phyloP scores from a whole-genome alignment of 2,888 invertebrate species.

The Dynastes tityus region DNA sequence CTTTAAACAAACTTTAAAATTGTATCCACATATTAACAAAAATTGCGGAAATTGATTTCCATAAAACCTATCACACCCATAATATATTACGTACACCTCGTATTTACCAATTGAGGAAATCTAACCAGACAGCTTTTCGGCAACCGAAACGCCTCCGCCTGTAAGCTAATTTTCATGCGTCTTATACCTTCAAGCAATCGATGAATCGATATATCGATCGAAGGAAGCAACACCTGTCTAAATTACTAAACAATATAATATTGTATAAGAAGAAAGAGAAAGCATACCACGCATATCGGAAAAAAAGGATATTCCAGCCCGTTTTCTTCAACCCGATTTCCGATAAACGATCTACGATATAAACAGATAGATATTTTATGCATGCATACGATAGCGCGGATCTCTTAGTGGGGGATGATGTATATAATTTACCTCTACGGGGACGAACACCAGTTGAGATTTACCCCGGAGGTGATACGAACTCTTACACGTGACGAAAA shows the following conservation, averaged over 20 bases:
- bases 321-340: slow-evolving; percentile 44
- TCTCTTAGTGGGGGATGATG: slow-evolving; percentile 57
- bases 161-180: too few relatives aligned
- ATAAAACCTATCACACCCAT: too few relatives aligned
- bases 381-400: not conserved
- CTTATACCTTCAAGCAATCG: too few relatives aligned
- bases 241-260: slow-evolving; percentile 31
- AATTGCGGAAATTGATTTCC: too few relatives aligned
- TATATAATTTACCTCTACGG: slow-evolving; percentile 58
- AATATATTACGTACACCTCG: too few relatives aligned
- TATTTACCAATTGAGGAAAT: too few relatives aligned
- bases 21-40: too few relatives aligned
- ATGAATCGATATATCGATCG: not conserved
- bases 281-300: slow-evolving; percentile 29
- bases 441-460: slow-evolving; percentile 54
- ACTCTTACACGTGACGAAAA: slow-evolving; percentile 50
- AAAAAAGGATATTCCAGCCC: slow-evolving; percentile 17
- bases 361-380: not conserved
- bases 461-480: slow-evolving; percentile 55
- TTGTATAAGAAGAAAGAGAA: slow-evolving; percentile 46
- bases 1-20: too few relatives aligned
- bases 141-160: too few relatives aligned
- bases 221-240: slow-evolving; percentile 28
- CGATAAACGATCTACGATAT: slow-evolving; percentile 35
- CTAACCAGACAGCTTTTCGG: too few relatives aligned